Percentiles rank a stretch among this genome's conserved stretches.
phyloP scores from a whole-genome alignment of 2,113 vertebrate species.

The Nycticorax nycticorax region DNA sequence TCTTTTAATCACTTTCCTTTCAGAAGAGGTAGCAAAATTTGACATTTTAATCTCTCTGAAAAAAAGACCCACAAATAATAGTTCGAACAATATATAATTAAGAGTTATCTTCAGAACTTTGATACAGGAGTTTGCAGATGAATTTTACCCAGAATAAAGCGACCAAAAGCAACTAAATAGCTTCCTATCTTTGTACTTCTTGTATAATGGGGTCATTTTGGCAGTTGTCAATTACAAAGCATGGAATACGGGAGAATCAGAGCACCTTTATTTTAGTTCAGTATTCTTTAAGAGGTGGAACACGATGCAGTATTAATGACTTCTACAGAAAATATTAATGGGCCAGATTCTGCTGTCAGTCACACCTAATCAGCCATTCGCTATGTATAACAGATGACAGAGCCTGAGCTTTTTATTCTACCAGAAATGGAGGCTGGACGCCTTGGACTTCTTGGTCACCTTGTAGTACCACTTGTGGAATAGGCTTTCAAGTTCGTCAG shows the following conservation, averaged over 20 bases:
- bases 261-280: not conserved
- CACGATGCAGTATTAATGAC: not conserved
- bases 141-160: not conserved
- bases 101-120: not conserved
- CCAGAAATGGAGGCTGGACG: slow-evolving; percentile 96
- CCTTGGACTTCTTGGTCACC: slow-evolving; percentile 95
- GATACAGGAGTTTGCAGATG: not conserved
- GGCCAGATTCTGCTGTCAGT: not conserved
- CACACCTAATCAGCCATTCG: not conserved
- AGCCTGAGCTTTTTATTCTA: slow-evolving; percentile 60
- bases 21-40: not conserved
- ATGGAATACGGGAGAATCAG: not conserved
- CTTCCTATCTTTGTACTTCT: not conserved
- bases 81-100: not conserved
- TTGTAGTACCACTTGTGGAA: slow-evolving; percentile 95
- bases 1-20: not conserved
- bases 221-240: not conserved
- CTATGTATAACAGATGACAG: slow-evolving; percentile 58
- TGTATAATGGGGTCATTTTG: not conserved
- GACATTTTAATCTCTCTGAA: not conserved
- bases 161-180: not conserved
- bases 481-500: slow-evolving; percentile 97
- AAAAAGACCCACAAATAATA: not conserved
- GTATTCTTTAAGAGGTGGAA: not conserved
- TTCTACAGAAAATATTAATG: slow-evolving; percentile 26